These are phyloP conservation scores for Lota lota DNA, from an alignment of 2,113 vertebrate genomes.

Conservation along the genomic window DNA sequence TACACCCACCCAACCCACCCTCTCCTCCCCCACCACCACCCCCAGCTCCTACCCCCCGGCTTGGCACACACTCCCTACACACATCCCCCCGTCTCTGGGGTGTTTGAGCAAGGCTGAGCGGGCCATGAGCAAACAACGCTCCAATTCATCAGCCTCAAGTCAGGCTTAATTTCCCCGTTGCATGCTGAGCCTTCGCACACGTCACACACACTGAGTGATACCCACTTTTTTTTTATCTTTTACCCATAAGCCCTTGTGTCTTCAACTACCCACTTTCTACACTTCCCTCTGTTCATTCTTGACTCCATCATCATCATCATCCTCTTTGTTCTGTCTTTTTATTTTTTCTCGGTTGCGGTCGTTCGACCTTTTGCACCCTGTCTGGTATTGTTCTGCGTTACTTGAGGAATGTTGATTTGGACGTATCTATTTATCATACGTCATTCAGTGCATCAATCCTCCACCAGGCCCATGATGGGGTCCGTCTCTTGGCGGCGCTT, in stretches of 20 bases:
- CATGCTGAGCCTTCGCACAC: conserved; percentile 31
- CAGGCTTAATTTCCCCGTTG: conserved; percentile 49
- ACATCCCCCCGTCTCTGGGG: not conserved
- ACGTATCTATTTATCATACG: too few species aligned
- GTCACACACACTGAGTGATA: conserved; percentile 34
- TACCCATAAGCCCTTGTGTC: conserved; percentile 43
- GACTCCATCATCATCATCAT: not conserved
- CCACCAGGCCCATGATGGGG: too few species aligned
- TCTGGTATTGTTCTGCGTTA: too few species aligned
- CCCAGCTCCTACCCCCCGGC: not conserved
- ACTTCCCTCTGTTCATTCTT: not conserved
- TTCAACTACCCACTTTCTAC: conserved; percentile 34
- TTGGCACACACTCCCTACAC: conserved; percentile 1
- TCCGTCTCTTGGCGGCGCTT: too few species aligned
- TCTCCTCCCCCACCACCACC: not conserved
- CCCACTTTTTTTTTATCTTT: conserved; percentile 1
- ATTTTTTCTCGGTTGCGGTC: conserved; percentile 2
- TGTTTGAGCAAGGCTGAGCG: conserved; percentile 53
- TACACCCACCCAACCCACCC: not conserved
- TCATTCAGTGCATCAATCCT: too few species aligned
- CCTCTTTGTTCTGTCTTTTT: not conserved
- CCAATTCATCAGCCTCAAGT: conserved; percentile 47
- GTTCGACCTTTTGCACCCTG: too few species aligned
- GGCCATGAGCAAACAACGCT: conserved; percentile 50
- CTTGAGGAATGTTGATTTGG: too few species aligned